Evolutionary conservation across 1,140 invertebrate species (phyloP), one percentile per base, ranked within the genome.

Genomic region (Achatina immaculata): DNA sequence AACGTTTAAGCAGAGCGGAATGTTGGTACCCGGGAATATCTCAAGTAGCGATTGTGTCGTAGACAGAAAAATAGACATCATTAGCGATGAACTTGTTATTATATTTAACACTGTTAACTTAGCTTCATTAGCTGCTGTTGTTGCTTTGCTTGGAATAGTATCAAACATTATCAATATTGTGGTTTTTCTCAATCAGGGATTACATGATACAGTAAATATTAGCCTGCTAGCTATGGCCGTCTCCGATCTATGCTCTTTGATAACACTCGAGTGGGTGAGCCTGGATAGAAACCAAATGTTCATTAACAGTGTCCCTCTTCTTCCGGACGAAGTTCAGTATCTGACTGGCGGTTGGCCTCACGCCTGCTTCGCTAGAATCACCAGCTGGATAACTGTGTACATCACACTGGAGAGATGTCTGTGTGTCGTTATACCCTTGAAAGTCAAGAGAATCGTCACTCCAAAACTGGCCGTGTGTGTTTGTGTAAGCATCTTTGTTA

Each of bases 221-320:
- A 81, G 40, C 28, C n/a, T 75, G 19, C 48, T 62, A 28, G 42
- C 24, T 24, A 6, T 75, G n/a, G 51, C 62, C n/a, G 28, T 62
- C 4, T 68, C 45, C 28, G 65, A 82, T 24, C 38, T 66, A 6
- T 45, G 65, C 2, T 42, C 28, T n/a, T 34, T 76, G n/a, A 2
- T 68, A 31, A 21, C 42, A 24, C 2, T 69, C 21, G 0, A 40
- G 36, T 71, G 31, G 68, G 40, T 68, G 9, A 58, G 31, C 28
- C 1, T 80, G 3, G 71, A 68, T 36, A 3, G n/a, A 0, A 80
- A 55, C 42, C 95, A 48, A 2, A 7, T 7, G 9, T 81, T 99
- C 34, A 93, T 95, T 14, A 92, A 98, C 0, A 95, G 95, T 90
- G 92, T 99, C 85, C 65, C 78, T 2, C 4, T 28, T 7, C 24